These are phyloP conservation scores for Physeter macrocephalus DNA, from an alignment of 2,113 vertebrate genomes.

Conservation along the genomic window DNA sequence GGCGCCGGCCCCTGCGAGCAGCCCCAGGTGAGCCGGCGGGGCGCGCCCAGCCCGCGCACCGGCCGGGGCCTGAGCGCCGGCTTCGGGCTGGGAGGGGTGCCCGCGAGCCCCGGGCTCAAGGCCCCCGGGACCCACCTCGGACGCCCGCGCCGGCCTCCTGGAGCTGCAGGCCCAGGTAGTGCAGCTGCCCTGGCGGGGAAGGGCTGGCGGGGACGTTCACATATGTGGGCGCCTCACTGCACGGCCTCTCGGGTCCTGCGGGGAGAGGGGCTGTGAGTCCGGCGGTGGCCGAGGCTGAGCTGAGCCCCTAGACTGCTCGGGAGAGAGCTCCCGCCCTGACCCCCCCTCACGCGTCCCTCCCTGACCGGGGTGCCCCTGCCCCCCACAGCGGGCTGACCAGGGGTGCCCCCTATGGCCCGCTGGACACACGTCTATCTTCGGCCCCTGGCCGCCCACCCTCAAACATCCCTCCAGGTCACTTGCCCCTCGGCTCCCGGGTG, in stretches of 20 bases:
- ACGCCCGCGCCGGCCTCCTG: slow-evolving; percentile 75
- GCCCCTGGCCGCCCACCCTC: background rate
- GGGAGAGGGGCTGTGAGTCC: background rate
- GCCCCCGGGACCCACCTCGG: slow-evolving; percentile 79
- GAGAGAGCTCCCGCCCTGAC: background rate
- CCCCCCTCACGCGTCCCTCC: rapidly evolving
- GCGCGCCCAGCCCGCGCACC: no score
- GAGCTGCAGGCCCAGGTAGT: slow-evolving; percentile 88
- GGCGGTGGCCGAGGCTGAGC: rapidly evolving
- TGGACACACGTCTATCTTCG: background rate
- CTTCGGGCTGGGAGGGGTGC: no score
- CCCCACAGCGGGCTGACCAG: background rate
- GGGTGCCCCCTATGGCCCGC: background rate
- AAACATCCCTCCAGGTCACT: background rate
- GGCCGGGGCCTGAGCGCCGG: background rate
- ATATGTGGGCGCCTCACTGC: slow-evolving; percentile 72
- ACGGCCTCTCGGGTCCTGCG: background rate
- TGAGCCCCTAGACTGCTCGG: rapidly evolving
- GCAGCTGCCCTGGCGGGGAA: slow-evolving; percentile 83
- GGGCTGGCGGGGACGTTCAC: slow-evolving; percentile 89
- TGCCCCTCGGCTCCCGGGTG: background rate
- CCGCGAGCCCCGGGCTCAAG: background rate
- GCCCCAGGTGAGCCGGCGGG: background rate
- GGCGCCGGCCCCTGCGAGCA: slow-evolving; percentile 78
- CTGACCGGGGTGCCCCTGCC: no score